Base-by-base conservation (phyloP, 2,113 vertebrate genomes). In the Periophthalmodon schlosseri region DNA sequence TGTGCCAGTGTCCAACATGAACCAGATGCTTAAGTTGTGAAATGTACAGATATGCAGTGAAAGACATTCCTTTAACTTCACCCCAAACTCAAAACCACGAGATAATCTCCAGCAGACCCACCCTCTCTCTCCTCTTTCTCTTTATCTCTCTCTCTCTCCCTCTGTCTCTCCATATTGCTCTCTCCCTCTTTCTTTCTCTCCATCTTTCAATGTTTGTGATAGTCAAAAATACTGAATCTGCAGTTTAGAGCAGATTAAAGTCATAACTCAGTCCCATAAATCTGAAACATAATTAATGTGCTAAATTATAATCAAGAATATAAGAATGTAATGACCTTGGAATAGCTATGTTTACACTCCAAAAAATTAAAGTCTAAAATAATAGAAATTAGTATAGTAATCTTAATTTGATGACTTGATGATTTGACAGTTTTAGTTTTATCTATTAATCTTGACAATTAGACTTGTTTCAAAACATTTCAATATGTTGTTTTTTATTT, bases 11-110 rank as follows among this genome's bases (percentile, higher is more conserved):
- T 13, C 0, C 0, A 16, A 50, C 16, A 46, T 34, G 18, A 34
- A 47, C n/a, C 21, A 47, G 44, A 56, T 68, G 60, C 15, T 63
- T n/a, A 14, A 16, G 13, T 60, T 57, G 36, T 65, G 15, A 65
- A 65, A 65, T 13, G 36, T 20, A n/a, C 63, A 39, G 63, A 36
- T 39, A 39, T 5, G 16, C 2, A 39, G 63, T 44, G 34, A 65
- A 21, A 44, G 34, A 65, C 63, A n/a, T 65, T 39, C 63, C 63
- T 65, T 16, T 63, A 14, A 34, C 63, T 39, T 39, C 63, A 65
- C 10, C 15, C 15, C 11, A 8, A 65, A 65, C 33, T 65, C 34
- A 44, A 39, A 65, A 10, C 9, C 3, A 12, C 20, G 16, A 65
- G 34, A 65, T 65, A 65, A 65, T 65, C 7, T 2, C 3, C 33